A percentile compares a stretch with the other conserved stretches of the same genome.
phyloP scores from a whole-genome alignment of 1,140 invertebrate genomes.

The Bombus turneri region DNA sequence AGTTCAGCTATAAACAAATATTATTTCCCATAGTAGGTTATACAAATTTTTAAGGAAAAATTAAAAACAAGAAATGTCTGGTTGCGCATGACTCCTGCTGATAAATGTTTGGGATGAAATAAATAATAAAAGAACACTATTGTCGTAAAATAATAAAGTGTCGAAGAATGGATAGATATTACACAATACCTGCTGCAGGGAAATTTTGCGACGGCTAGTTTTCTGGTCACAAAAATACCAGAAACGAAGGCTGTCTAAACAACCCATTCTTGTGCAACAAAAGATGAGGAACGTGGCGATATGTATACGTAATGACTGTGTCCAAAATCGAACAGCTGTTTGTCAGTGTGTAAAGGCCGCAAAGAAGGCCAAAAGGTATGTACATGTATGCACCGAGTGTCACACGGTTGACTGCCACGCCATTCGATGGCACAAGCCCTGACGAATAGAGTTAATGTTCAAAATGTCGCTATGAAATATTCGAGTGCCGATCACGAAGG shows the following conservation, averaged over 20 bases:
- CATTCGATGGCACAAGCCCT: constrained; percentile 57
- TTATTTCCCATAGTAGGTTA: too few species aligned
- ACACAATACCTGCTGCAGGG: neutral
- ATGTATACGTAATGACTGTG: constrained; percentile 58
- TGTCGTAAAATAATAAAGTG: neutral
- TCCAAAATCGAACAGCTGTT: constrained; percentile 60
- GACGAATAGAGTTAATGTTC: constrained; percentile 67
- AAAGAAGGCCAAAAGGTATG: constrained; percentile 48
- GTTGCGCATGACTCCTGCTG: too few species aligned
- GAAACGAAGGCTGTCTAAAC: constrained; percentile 64
- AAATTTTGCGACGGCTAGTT: constrained; percentile 14
- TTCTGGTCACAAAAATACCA: constrained; percentile 32
- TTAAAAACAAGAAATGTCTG: too few species aligned
- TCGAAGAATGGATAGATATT: neutral
- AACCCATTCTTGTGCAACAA: constrained; percentile 48
- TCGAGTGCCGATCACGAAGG: constrained; percentile 57
- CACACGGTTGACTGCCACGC: constrained; percentile 45
- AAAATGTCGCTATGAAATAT: constrained; percentile 69
- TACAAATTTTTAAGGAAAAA: too few species aligned
- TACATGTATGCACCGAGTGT: constrained; percentile 37
- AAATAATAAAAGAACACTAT: too few species aligned
- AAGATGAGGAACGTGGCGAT: constrained; percentile 44
- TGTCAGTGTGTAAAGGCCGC: constrained; percentile 29
- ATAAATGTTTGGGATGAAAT: too few species aligned
- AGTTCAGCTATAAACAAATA: too few species aligned